Evolutionary conservation across 2,113 vertebrate genomes (phyloP).

Genomic region (Lanius collurio): DNA sequence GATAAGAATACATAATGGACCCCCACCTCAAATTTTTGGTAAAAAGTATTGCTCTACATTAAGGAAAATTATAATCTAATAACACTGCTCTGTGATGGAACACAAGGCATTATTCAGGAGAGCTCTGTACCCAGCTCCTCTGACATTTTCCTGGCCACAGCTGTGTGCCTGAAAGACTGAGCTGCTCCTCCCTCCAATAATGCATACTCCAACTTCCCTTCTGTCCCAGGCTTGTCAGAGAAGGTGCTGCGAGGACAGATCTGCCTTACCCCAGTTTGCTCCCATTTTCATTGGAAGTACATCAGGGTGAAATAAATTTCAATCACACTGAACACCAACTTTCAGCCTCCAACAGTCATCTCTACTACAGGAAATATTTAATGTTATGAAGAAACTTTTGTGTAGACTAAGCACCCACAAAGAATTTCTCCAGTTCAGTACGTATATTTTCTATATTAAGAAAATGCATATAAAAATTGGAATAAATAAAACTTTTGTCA

Average conservation of each 20-base stretch:
- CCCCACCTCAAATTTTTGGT: neutral
- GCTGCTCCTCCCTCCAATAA: neutral
- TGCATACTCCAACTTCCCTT: neutral
- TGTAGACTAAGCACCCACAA: neutral
- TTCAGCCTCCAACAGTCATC: neutral
- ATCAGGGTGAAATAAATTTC: neutral
- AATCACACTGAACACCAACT: neutral
- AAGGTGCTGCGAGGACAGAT: neutral
- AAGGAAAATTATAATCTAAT: neutral
- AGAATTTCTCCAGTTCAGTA: neutral
- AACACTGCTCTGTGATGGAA: neutral
- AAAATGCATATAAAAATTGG: neutral
- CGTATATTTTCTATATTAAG: neutral
- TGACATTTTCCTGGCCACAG: neutral
- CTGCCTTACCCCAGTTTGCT: neutral
- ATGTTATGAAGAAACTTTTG: neutral
- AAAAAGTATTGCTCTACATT: neutral
- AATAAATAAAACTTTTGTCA: neutral
- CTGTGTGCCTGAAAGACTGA: neutral
- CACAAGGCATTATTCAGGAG: neutral
- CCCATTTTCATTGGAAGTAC: neutral
- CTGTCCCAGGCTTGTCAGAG: neutral
- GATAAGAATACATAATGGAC: neutral
- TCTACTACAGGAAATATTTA: neutral
- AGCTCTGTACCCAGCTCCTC: neutral